These are phyloP conservation scores for Aurelia aurita DNA, from an alignment of 30 jellyfish, hydroid and myxozoan species.

Conservation along the genomic window DNA sequence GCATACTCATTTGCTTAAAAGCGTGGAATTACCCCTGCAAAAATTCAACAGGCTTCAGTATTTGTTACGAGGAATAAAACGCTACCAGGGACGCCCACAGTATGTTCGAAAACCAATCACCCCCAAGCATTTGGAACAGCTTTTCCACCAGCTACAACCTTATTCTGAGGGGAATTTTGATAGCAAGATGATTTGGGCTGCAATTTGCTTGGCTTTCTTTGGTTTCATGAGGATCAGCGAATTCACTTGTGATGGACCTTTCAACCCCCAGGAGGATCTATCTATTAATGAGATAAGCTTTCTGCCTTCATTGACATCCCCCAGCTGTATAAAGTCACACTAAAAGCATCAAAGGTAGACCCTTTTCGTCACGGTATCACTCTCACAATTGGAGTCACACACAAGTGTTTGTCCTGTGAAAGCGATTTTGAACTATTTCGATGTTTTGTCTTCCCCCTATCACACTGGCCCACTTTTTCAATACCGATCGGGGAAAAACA, in stretches of 20 bases:
- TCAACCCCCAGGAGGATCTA: not conserved
- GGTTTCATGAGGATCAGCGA: conserved; percentile 10
- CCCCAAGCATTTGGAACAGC: not conserved
- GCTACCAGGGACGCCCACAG: not conserved
- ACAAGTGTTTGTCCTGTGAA: not conserved
- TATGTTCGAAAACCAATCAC: not conserved
- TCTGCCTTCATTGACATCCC: not conserved
- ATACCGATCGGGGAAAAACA: not conserved
- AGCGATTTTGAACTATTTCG: not conserved
- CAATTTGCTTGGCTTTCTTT: conserved; percentile 2
- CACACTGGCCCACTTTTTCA: conserved; percentile 13
- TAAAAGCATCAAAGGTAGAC: conserved; percentile 7
- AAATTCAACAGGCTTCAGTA: conserved; percentile 1
- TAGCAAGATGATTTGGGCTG: conserved; percentile 7
- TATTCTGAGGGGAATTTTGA: not conserved
- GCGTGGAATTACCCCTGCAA: not conserved
- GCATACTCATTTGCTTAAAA: not conserved
- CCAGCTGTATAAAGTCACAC: not conserved
- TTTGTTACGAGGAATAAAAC: not conserved
- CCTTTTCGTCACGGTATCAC: conserved; percentile 22
- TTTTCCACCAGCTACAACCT: not conserved
- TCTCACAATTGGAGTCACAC: not conserved
- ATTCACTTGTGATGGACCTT: conserved; percentile 11
- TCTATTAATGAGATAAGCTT: not conserved
- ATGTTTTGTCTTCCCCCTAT: too few species aligned